Evolutionary conservation across 2,888 invertebrate species (phyloP).

Genomic region (Lepidochitona cinerea): DNA sequence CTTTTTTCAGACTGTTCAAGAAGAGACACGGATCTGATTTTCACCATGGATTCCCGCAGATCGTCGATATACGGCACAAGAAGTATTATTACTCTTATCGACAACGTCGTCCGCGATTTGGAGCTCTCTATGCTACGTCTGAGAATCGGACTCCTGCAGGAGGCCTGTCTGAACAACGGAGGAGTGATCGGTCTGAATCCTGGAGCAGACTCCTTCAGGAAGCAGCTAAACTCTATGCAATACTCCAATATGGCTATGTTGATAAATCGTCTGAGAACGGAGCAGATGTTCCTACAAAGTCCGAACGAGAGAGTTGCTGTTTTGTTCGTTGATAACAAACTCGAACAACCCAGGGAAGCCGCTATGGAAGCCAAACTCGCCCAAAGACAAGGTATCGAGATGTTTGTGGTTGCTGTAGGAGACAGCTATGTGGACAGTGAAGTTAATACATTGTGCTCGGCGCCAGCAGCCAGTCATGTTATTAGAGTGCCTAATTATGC

Average conservation of each 20-base stretch:
- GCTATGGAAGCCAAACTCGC: conserved; percentile 31
- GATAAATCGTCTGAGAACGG: neutral
- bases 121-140: neutral
- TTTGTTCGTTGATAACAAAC: conserved; percentile 46
- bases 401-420: conserved; percentile 43
- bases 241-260: neutral
- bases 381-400: conserved; percentile 28
- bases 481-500: neutral
- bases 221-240: neutral
- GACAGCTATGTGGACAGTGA: neutral
- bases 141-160: neutral
- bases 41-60: neutral
- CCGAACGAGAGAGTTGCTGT: conserved; percentile 48
- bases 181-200: neutral
- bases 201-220: neutral
- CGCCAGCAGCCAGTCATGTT: neutral
- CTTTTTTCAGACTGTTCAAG: neutral
- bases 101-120: neutral
- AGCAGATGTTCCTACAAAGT: conserved; percentile 19
- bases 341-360: conserved; percentile 29
- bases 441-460: neutral
- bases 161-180: neutral
- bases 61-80: neutral
- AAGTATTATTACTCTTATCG: neutral
- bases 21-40: neutral